These are phyloP conservation scores for Vanacampus margaritifer DNA, from an alignment of 2,113 vertebrate genomes.

Conservation along the genomic window DNA sequence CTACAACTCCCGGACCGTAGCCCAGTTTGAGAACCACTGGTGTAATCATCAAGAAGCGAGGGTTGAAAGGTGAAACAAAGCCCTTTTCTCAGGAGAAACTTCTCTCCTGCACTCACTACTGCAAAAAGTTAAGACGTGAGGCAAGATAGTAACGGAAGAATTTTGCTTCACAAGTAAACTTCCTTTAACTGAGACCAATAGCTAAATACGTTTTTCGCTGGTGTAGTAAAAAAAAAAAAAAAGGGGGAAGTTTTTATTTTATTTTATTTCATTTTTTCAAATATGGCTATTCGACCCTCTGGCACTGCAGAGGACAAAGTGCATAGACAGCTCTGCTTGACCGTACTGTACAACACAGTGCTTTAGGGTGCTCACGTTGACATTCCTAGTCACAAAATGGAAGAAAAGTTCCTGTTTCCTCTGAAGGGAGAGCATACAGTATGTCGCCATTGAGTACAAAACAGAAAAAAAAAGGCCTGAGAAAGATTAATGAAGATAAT, in stretches of 20 bases:
- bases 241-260: constrained; percentile 54
- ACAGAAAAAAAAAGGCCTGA: constrained; percentile 34
- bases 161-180: constrained; percentile 43
- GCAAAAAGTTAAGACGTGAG: constrained; percentile 17
- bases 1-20: background rate
- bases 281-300: constrained; percentile 79
- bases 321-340: constrained; percentile 74
- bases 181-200: constrained; percentile 40
- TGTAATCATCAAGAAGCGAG: background rate
- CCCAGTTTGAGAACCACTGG: background rate
- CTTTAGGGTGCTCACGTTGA: constrained; percentile 54
- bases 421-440: background rate
- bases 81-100: constrained; percentile 51
- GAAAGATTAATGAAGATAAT: constrained; percentile 28
- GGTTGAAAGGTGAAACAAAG: constrained; percentile 44
- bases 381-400: constrained; percentile 58
- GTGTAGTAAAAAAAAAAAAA: constrained; percentile 52
- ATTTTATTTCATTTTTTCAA: constrained; percentile 71
- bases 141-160: constrained; percentile 12
- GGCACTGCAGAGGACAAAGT: constrained; percentile 75
- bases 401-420: constrained; percentile 18
- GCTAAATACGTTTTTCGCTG: constrained; percentile 66
- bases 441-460: constrained; percentile 5
- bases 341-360: constrained; percentile 62
- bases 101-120: constrained; percentile 9